phyloP scores from a whole-genome alignment of 2,113 vertebrate species.

The Chrysochloris asiatica region DNA sequence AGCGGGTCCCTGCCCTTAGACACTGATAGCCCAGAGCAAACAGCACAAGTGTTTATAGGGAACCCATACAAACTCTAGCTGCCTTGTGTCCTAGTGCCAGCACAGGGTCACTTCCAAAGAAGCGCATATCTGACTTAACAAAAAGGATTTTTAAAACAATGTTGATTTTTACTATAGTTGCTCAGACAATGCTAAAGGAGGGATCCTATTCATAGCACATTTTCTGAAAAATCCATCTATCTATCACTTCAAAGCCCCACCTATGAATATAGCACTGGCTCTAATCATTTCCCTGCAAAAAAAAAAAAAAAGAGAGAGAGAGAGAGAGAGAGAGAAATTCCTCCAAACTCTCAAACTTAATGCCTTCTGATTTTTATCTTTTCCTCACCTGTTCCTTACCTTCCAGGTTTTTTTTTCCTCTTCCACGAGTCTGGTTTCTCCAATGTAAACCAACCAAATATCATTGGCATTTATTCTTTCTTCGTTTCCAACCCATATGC shows the following conservation, averaged over 20 bases:
- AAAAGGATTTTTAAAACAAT: background rate
- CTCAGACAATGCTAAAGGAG: constrained; percentile 25
- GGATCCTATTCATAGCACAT: background rate
- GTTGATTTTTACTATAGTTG: background rate
- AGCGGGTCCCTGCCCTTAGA: background rate
- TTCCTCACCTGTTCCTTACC: background rate
- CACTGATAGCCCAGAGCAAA: background rate
- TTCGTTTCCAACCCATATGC: background rate
- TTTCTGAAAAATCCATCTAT: background rate
- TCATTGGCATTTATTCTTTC: background rate
- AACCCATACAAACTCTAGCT: background rate
- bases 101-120: background rate
- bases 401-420: background rate
- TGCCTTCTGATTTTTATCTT: background rate
- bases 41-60: background rate
- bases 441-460: background rate
- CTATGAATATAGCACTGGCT: background rate
- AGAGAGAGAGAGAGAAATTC: background rate
- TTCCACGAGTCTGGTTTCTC: background rate
- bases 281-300: background rate
- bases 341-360: background rate
- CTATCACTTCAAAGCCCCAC: background rate
- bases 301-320: background rate
- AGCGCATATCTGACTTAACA: background rate
- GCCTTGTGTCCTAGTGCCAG: background rate